phyloP scores from a whole-genome alignment of 2,888 invertebrate genomes.

The Drosophila anomelani region DNA sequence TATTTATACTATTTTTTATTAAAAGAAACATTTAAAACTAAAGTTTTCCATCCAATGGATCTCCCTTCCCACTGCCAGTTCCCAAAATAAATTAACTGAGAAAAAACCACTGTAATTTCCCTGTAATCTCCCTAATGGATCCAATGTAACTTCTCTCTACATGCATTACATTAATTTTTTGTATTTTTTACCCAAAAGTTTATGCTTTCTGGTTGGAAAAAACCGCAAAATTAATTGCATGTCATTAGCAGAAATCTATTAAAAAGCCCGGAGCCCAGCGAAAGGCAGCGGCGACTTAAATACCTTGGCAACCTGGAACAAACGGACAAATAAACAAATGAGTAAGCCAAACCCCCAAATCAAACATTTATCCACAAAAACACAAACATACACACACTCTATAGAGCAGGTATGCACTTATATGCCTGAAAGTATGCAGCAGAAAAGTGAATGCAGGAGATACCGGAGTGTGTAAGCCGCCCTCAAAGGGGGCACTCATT shows the following conservation, averaged over 20 bases:
- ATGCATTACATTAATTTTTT: neutral
- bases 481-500: conserved; percentile 28
- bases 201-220: conserved; percentile 50
- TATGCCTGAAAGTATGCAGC: conserved; percentile 46
- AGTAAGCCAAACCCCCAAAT: conserved; percentile 35
- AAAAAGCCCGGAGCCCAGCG: conserved; percentile 21
- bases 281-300: conserved; percentile 30
- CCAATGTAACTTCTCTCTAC: neutral
- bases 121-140: conserved; percentile 5
- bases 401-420: conserved; percentile 26
- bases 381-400: neutral
- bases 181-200: neutral
- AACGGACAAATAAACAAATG: conserved; percentile 15
- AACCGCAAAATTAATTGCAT: conserved; percentile 68
- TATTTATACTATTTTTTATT: too few relatives aligned
- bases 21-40: neutral
- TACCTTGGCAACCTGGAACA: conserved; percentile 44
- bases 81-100: neutral
- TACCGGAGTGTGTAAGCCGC: conserved; percentile 4
- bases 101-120: neutral
- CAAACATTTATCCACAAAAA: conserved; percentile 40
- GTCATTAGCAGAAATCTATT: conserved; percentile 69
- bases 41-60: neutral
- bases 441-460: conserved; percentile 21
- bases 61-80: neutral